Percentiles rank a stretch among this genome's conserved stretches.
Evolutionary conservation across 2,113 vertebrate species (phyloP).

Genomic region (Mesoclemmys tuberculata): DNA sequence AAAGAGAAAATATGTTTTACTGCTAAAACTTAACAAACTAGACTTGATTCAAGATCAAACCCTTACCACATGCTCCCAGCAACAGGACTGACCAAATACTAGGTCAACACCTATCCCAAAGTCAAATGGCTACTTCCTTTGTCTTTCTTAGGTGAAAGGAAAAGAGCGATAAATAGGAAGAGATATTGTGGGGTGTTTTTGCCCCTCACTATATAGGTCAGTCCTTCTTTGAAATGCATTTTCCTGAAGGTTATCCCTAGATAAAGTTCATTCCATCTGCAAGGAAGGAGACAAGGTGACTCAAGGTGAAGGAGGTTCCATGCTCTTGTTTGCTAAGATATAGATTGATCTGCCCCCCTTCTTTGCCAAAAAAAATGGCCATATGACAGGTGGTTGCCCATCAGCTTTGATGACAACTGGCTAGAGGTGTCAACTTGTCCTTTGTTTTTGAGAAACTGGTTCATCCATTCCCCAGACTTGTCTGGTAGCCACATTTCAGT

Average conservation of each 20-base stretch:
- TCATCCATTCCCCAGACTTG: not conserved
- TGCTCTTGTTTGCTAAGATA: no score
- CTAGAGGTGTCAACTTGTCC: not conserved
- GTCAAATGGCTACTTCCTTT: not conserved
- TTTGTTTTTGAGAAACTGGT: not conserved
- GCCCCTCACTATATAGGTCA: not conserved
- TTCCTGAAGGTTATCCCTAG: not conserved
- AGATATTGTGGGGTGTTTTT: not conserved
- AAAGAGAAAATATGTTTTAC: not conserved
- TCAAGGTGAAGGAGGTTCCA: no score
- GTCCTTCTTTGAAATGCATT: not conserved
- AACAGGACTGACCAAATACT: not conserved
- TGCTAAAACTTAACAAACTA: not conserved
- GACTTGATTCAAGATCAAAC: not conserved
- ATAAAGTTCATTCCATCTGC: no score
- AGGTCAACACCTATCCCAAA: not conserved
- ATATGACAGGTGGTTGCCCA: no score
- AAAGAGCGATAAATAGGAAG: not conserved
- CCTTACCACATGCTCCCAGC: not conserved
- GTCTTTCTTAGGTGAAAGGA: not conserved
- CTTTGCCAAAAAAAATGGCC: no score
- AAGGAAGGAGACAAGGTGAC: no score
- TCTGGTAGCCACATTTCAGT: not conserved
- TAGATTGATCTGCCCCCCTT: no score
- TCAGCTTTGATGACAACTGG: no score